phyloP scores from a whole-genome alignment of 2,113 vertebrate species.

The Protobothrops flavoviridis region DNA sequence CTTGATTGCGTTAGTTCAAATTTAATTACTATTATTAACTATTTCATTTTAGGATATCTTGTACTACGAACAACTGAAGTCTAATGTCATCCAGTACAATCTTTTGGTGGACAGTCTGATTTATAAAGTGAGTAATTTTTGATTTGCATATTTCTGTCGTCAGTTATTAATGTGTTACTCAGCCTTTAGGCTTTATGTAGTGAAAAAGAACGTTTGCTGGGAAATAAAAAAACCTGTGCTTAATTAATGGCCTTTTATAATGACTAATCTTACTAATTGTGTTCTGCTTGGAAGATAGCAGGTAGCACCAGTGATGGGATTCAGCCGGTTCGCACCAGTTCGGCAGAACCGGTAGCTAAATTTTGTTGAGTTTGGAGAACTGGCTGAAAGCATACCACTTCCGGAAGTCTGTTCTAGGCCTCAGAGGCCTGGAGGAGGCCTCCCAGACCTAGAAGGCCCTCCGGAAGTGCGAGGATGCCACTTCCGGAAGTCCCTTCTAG shows the following conservation, averaged over 20 bases:
- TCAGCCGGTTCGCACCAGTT: too few species aligned
- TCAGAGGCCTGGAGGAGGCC: too few species aligned
- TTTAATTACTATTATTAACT: slow-evolving; percentile 17
- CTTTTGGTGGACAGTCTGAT: slow-evolving; percentile 96
- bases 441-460: too few species aligned
- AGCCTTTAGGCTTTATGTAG: neutral
- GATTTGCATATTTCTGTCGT: neutral
- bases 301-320: too few species aligned
- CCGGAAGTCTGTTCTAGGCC: too few species aligned
- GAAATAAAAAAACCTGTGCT: neutral
- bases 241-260: neutral
- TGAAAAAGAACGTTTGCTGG: neutral
- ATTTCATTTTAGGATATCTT: slow-evolving; percentile 83
- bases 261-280: neutral
- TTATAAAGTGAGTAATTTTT: slow-evolving; percentile 86
- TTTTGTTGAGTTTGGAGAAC: too few species aligned
- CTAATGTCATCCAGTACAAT: slow-evolving; percentile 91
- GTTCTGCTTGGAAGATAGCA: neutral
- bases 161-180: neutral
- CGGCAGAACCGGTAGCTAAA: too few species aligned
- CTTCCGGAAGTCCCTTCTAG: too few species aligned
- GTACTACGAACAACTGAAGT: slow-evolving; percentile 94
- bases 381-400: too few species aligned
- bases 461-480: too few species aligned
- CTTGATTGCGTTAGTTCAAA: too few species aligned